These are phyloP conservation scores for Xyrauchen texanus DNA, from an alignment of 2,113 vertebrate species.

Conservation along the genomic window DNA sequence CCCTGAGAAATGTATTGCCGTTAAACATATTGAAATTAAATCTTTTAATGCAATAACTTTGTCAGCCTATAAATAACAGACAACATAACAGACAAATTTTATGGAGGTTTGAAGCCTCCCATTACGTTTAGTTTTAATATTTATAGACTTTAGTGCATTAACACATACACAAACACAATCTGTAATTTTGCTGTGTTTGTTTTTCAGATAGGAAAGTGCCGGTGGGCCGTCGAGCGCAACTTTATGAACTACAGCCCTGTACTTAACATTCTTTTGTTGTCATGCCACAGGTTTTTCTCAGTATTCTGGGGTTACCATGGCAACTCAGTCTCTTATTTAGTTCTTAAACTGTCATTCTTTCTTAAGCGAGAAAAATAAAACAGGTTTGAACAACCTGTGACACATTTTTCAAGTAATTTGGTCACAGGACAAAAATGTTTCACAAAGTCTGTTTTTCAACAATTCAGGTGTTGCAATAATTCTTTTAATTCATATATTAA, in stretches of 20 bases:
- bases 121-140: slow-evolving; percentile 3
- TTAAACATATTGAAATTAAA: too few species aligned
- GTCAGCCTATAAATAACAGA: background rate
- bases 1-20: too few species aligned
- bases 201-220: background rate
- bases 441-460: too few species aligned
- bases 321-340: background rate
- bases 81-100: background rate
- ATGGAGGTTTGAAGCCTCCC: background rate
- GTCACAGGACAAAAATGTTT: too few species aligned
- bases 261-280: slow-evolving; percentile 32
- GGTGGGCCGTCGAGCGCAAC: background rate
- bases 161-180: background rate
- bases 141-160: slow-evolving; percentile 4
- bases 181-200: background rate
- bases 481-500: too few species aligned
- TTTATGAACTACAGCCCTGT: background rate
- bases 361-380: too few species aligned
- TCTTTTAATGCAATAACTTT: too few species aligned
- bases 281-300: background rate
- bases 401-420: too few species aligned
- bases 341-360: slow-evolving; percentile 2
- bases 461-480: too few species aligned
- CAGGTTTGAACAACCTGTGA: too few species aligned
- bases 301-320: background rate